Evolutionary conservation across 1,140 invertebrate genomes (phyloP).

Genomic region (Drosophila sulfurigaster): DNA sequence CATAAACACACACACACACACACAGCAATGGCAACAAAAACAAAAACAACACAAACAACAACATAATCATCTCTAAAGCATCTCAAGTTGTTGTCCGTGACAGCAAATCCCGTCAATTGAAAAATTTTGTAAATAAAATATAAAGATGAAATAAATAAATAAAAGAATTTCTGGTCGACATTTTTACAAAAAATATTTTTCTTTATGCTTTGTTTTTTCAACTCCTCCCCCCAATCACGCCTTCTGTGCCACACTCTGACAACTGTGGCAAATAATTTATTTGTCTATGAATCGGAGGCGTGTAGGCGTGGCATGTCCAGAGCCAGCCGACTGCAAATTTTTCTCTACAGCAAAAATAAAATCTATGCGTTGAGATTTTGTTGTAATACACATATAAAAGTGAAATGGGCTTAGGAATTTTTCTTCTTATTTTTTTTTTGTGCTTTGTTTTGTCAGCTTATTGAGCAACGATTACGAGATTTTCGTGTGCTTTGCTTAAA

Average conservation of each 20-base stretch:
- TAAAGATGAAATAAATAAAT: conserved; percentile 45
- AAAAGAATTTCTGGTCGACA: conserved; percentile 28
- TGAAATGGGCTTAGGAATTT: neutral
- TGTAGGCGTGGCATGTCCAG: conserved; percentile 13
- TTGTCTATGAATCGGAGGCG: conserved; percentile 13
- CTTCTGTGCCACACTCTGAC: neutral
- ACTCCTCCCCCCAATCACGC: neutral
- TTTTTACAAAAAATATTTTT: conserved; percentile 21
- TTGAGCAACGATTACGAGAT: conserved; percentile 5
- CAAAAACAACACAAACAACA: conserved; percentile 26
- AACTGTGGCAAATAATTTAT: conserved; percentile 32
- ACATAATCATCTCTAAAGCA: conserved; percentile 23
- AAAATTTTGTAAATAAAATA: conserved; percentile 63
- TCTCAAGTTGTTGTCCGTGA: conserved; percentile 52
- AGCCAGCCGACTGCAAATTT: conserved; percentile 32
- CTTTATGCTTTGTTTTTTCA: neutral
- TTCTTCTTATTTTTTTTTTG: neutral
- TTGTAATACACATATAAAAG: neutral
- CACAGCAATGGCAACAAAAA: neutral
- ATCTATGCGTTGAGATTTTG: neutral
- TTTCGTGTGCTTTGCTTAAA: neutral
- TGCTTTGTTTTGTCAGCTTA: neutral
- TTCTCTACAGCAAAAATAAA: conserved; percentile 18
- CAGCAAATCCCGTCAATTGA: conserved; percentile 75
- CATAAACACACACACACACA: neutral